Evolutionary conservation across 2,888 invertebrate genomes (phyloP), one percentile per base, ranked within the genome.

Genomic region (Tiliacea citrago): DNA sequence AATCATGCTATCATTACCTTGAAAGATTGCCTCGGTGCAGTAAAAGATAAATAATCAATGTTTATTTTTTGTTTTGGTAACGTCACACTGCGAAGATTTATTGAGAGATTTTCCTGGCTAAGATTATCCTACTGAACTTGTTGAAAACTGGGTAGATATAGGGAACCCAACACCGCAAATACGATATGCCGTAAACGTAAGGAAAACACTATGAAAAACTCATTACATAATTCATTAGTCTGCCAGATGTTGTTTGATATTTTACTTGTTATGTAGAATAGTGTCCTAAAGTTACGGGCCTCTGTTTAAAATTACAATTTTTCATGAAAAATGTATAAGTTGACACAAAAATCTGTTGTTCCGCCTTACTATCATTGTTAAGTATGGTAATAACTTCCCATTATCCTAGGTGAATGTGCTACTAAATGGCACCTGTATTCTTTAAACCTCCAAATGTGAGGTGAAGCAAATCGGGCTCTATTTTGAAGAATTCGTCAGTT

Each of bases 401-500:
- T 77, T 81, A 81, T 82, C 63, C 69, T 73, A 79, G 88, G 86
- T 86, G 84, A 89, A 88, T 75, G 87, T 68, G 71, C 82, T 75
- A 45, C 42, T 63, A 83, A 65, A 71, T 74, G 72, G 78, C 89
- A 88, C 89, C 88, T 89, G 88, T 88, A 85, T 87, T 83, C 67
- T 81, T 76, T 68, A 45, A 74, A 68, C 60, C 29, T 62, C 71
- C 65, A 61, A 78, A 77, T 73, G 66, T 73, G 74, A 55, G 74
- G 67, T 51, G 75, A 75, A 78, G 61, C 62, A 74, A 86, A 77
- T 80, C 65, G 63, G 24, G n/a, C 29, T 77, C 45, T 86, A 71
- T 82, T 88, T 89, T 85, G 80, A 85, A 88, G 87, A 89, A 90
- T 88, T 86, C 76, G 88, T 80, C 75, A 77, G 87, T 88, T 83